Conservation (phyloP, 2,113 vertebrate genomes). For the Saguinus midas region DNA sequence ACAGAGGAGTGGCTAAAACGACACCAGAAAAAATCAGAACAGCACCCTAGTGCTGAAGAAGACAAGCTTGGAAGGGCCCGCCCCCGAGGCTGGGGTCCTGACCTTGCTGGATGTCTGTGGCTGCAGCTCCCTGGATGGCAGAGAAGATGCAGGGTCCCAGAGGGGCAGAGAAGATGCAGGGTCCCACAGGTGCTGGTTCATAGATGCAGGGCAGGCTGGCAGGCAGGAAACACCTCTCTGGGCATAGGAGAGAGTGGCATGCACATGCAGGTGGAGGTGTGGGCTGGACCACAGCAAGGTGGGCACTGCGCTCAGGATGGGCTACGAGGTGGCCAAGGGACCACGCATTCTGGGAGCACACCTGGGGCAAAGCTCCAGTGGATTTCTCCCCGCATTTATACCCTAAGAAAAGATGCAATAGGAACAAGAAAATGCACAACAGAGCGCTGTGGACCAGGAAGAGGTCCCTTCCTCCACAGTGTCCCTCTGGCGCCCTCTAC, state of each 20-base stretch:
- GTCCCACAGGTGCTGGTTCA: neutral
- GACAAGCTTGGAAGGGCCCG: fast-evolving
- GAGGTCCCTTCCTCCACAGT: neutral
- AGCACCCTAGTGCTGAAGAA: neutral
- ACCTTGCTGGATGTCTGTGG: neutral
- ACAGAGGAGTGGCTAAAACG: fast-evolving
- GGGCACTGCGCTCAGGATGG: neutral
- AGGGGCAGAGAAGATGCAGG: neutral
- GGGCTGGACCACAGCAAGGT: neutral
- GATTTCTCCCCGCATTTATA: fast-evolving
- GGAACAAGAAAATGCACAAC: neutral
- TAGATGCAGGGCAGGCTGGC: neutral
- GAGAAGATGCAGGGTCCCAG: neutral
- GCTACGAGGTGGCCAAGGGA: neutral
- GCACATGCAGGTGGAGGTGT: neutral
- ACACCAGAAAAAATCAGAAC: neutral
- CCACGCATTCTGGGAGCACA: neutral
- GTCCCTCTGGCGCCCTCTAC: slow-evolving; percentile 63
- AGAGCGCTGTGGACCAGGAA: fast-evolving
- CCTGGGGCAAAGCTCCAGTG: too few relatives aligned
- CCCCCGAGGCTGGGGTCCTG: neutral
- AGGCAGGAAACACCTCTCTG: neutral
- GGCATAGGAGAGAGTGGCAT: too few relatives aligned
- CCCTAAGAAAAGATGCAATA: neutral
- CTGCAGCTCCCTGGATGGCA: neutral